These are phyloP conservation scores for Biston stratarius DNA, from an alignment of 2,888 invertebrate species.

Conservation along the genomic window DNA sequence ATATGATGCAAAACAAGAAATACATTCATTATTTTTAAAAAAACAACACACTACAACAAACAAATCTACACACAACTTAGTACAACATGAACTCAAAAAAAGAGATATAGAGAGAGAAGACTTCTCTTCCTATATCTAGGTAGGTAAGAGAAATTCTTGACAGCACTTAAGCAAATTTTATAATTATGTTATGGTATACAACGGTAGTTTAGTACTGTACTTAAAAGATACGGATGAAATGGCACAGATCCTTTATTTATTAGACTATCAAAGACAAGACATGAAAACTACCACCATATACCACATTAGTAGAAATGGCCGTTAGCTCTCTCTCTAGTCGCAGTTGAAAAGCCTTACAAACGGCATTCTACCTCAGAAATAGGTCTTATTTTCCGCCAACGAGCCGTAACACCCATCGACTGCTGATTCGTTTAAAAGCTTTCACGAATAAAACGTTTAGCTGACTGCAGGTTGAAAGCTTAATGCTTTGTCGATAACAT, in stretches of 20 bases:
- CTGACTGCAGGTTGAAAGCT: conserved; percentile 39
- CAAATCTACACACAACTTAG: too few species aligned
- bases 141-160: too few species aligned
- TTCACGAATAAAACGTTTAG: conserved; percentile 52
- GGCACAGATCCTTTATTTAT: not conserved
- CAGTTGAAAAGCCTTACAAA: conserved; percentile 33
- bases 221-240: not conserved
- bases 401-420: conserved; percentile 54
- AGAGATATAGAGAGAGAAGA: too few species aligned
- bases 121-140: too few species aligned
- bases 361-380: conserved; percentile 52
- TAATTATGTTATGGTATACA: too few species aligned
- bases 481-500: conserved; percentile 38
- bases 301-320: conserved; percentile 1
- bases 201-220: too few species aligned
- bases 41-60: too few species aligned
- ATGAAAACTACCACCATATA: not conserved
- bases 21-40: too few species aligned
- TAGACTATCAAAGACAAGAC: conserved; percentile 8
- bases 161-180: too few species aligned
- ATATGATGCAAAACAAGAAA: too few species aligned
- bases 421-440: conserved; percentile 59
- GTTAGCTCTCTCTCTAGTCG: conserved; percentile 14
- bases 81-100: too few species aligned
- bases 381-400: conserved; percentile 51